Evolutionary conservation across 2,797 vertebrate species (phyloP).

Genomic region (Dermochelys coriacea): DNA sequence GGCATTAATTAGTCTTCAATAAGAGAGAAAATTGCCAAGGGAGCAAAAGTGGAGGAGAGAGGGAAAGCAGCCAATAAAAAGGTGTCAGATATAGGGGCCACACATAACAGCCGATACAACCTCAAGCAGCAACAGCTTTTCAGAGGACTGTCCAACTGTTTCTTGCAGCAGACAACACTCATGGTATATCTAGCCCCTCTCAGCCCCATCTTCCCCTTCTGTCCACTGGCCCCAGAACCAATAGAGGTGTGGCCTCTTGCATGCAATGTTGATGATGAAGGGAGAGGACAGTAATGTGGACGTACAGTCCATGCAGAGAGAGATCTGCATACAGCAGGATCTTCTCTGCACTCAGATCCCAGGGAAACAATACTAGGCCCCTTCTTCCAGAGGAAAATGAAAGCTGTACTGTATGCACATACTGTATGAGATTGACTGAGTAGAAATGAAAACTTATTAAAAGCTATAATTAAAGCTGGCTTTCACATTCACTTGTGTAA

Average conservation of each 20-base stretch:
- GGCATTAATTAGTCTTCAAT: constrained; percentile 47
- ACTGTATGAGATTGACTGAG: constrained; percentile 58
- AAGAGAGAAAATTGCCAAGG: constrained; percentile 14
- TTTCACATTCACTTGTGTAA: constrained; percentile 71
- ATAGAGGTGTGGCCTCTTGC: background rate
- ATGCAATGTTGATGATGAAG: constrained; percentile 8
- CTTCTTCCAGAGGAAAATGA: constrained; percentile 50
- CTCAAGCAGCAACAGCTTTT: background rate
- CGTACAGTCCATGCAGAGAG: background rate
- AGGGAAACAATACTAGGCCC: background rate
- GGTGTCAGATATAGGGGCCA: background rate
- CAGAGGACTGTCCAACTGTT: background rate
- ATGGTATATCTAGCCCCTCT: background rate
- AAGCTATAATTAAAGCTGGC: constrained; percentile 75
- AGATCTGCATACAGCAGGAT: background rate
- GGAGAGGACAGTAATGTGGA: rapidly evolving
- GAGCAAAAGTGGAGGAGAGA: background rate
- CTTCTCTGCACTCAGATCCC: background rate
- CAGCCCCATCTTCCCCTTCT: rapidly evolving
- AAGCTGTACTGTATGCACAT: constrained; percentile 62
- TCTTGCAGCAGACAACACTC: rapidly evolving
- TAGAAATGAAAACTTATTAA: constrained; percentile 76
- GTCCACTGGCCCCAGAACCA: background rate
- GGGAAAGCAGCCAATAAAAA: background rate
- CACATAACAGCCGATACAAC: background rate